A percentile compares a stretch with the other conserved stretches of the same genome.
Evolutionary conservation across 2,888 invertebrate species (phyloP).

Genomic region (Pharmacophagus antenor): DNA sequence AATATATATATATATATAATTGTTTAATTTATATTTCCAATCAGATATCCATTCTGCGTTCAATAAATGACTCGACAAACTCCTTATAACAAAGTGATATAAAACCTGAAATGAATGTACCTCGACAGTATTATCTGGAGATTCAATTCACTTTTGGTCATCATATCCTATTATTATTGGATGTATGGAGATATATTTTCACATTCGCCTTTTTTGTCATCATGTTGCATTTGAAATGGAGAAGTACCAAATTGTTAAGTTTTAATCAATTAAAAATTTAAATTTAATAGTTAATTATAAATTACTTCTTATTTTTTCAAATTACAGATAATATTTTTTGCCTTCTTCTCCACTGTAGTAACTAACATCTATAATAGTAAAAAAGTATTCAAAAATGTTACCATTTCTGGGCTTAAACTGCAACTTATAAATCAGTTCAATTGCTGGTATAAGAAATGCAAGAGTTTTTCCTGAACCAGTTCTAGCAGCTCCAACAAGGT

Average conservation of each 20-base stretch:
- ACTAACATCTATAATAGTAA: neutral
- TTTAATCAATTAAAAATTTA: too few species aligned
- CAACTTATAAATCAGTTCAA: slow-evolving; percentile 94
- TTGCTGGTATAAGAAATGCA: slow-evolving; percentile 96
- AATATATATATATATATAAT: slow-evolving; percentile 1
- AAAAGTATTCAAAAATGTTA: slow-evolving; percentile 46
- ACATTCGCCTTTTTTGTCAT: slow-evolving; percentile 85
- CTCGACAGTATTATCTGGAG: slow-evolving; percentile 67
- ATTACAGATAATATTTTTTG: too few species aligned
- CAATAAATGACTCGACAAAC: slow-evolving; percentile 61
- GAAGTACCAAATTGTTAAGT: neutral
- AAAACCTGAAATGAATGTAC: slow-evolving; percentile 53
- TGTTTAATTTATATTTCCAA: too few species aligned
- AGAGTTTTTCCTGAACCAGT: slow-evolving; percentile 98
- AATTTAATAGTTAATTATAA: too few species aligned
- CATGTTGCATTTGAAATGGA: slow-evolving; percentile 43
- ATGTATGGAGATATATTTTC: slow-evolving; percentile 64
- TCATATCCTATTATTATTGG: slow-evolving; percentile 39
- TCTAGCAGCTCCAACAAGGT: slow-evolving; percentile 96
- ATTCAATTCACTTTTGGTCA: slow-evolving; percentile 48
- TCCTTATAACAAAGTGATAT: slow-evolving; percentile 41
- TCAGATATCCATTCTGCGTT: slow-evolving; percentile 81
- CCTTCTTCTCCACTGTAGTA: too few species aligned
- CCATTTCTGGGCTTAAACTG: slow-evolving; percentile 96
- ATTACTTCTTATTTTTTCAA: too few species aligned